Evolutionary conservation across 2,888 invertebrate genomes (phyloP), one percentile per base, ranked within the genome.

Genomic region (Yponomeuta cagnagella): DNA sequence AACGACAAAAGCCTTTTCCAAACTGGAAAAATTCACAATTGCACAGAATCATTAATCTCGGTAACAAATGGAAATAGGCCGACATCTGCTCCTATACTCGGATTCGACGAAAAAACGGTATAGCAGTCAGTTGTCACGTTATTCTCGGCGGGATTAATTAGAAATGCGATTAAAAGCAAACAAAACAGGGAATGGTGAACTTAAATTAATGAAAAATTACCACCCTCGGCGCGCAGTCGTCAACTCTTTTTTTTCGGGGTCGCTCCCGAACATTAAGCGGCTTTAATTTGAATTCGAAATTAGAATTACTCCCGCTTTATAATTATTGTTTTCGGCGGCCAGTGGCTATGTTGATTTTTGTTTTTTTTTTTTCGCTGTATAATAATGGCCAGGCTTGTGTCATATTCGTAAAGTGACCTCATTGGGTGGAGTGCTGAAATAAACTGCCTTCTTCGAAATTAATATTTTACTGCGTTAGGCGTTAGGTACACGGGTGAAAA

Each of bases 141-240:
- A 92, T 92, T 91, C 91, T 91, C 91, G 89, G 87, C 90, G 91
- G 92, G 91, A 92, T 92, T 92, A 92, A 92, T 92, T 92, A 92
- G 91, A 92, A 92, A 92, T 91, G 89, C 91, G 92, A 92, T 92
- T 92, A 92, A 92, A 92, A 92, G 90, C 91, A 92, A 92, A 92
- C 92, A 92, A 92, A 91, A 92, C 91, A 91, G 91, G 90, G 90
- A 91, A 90, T 90, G 89, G 91, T 91, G 92, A 92, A 92, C 92
- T 92, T 92, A 92, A 92, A 92, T 92, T 92, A 92, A 92, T 92
- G 92, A 92, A 92, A 92, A 92, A 92, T 92, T 92, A 92, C 92
- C 92, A 92, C 92, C 92, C 92, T 90, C 89, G 80, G 86, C 85
- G 90, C 85, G 89, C 87, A 86, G 87, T 92, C 92, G 90, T 90